phyloP scores from a whole-genome alignment of 2,113 vertebrate species.

The Aythya baeri region DNA sequence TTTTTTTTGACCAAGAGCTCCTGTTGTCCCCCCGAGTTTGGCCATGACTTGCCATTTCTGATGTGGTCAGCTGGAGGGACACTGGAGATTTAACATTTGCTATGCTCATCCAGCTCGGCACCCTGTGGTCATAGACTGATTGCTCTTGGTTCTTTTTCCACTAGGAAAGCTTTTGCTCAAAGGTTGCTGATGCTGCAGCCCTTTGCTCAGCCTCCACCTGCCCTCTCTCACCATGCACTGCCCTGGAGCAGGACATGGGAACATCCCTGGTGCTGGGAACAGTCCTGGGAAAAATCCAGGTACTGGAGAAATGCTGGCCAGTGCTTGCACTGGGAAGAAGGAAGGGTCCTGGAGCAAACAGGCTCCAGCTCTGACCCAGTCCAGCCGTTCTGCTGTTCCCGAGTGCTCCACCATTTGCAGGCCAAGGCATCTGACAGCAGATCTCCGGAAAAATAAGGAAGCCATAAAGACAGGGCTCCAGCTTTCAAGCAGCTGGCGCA shows the following conservation, averaged over 20 bases:
- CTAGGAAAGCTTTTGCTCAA: not conserved
- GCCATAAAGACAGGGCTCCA: not conserved
- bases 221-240: not conserved
- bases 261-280: not conserved
- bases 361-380: not conserved
- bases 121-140: not conserved
- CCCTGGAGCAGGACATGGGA: not conserved
- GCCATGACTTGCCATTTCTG: not conserved
- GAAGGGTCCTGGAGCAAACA: not conserved
- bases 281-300: not conserved
- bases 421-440: not conserved
- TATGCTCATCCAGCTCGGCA: not conserved
- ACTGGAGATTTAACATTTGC: not conserved
- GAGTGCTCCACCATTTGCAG: not conserved
- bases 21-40: not conserved
- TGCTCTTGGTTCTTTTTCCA: not conserved
- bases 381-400: not conserved
- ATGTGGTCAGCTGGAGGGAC: not conserved
- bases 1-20: too few relatives aligned
- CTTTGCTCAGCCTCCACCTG: not conserved
- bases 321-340: not conserved
- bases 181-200: not conserved
- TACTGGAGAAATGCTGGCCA: not conserved
- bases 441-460: not conserved
- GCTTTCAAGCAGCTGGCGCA: not conserved